Percentiles rank a stretch among this genome's conserved stretches.
phyloP scores from a whole-genome alignment of 2,888 invertebrate genomes.

The Ichneumoninae sp. region DNA sequence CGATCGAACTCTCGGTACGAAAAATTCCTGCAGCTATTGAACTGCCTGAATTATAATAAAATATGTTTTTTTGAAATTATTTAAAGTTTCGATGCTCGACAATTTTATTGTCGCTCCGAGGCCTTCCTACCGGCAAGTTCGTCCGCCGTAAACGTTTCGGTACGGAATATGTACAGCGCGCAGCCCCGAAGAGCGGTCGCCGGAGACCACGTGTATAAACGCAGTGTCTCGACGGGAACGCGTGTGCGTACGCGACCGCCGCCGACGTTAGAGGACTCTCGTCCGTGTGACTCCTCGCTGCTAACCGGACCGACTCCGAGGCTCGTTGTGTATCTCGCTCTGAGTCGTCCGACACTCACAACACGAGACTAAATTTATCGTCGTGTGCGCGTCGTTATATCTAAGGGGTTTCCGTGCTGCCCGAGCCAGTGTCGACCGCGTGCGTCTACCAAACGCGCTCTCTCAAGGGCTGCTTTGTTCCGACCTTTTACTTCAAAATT shows the following conservation, averaged over 20 bases:
- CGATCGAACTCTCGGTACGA: not conserved
- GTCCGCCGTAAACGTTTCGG: not conserved
- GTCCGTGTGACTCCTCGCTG: conserved; percentile 4
- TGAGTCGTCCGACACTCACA: conserved; percentile 6
- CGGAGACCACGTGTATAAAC: conserved; percentile 12
- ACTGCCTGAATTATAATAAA: not conserved
- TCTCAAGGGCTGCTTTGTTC: conserved; percentile 1
- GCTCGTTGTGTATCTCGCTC: not conserved
- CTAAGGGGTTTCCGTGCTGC: conserved; percentile 68
- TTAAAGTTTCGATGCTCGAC: not conserved
- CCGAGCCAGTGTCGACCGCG: conserved; percentile 68
- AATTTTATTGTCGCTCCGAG: not conserved
- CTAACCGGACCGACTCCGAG: not conserved
- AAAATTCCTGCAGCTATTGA: not conserved
- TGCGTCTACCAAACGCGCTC: conserved; percentile 19
- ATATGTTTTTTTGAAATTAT: not conserved
- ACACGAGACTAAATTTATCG: conserved; percentile 7
- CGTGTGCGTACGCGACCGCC: conserved; percentile 4
- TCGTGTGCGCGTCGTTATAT: conserved; percentile 60
- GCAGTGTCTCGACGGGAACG: conserved; percentile 11
- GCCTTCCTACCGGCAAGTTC: not conserved
- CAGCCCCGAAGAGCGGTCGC: not conserved
- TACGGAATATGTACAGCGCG: not conserved
- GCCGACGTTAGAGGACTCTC: conserved; percentile 9
- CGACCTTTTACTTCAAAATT: conserved; percentile 2